Conservation (phyloP, 1,140 invertebrate species). For the Drosophila obscura region DNA sequence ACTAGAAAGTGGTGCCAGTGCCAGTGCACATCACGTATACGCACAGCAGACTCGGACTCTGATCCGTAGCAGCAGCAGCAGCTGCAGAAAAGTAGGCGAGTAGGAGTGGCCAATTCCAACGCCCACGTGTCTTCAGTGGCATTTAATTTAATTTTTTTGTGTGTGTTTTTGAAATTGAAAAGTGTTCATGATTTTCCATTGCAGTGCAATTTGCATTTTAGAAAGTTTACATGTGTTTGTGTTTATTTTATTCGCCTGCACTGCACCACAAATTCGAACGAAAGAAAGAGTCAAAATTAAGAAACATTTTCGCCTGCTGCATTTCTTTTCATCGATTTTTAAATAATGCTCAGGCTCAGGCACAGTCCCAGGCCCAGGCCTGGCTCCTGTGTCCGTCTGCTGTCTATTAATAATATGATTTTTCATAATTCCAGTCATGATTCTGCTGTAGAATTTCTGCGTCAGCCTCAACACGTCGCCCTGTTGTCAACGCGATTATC, state of each 20-base stretch:
- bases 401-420: conserved; percentile 70
- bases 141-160: conserved; percentile 35
- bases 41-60: conserved; percentile 44
- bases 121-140: conserved; percentile 58
- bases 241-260: conserved; percentile 59
- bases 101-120: conserved; percentile 29
- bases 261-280: conserved; percentile 22
- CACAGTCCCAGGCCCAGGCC: neutral
- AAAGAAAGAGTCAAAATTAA: conserved; percentile 47
- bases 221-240: conserved; percentile 74
- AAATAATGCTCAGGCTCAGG: conserved; percentile 15
- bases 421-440: conserved; percentile 76
- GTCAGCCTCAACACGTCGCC: conserved; percentile 49
- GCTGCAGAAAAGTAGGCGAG: conserved; percentile 7
- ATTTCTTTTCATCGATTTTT: conserved; percentile 36
- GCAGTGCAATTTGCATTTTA: conserved; percentile 76
- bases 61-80: conserved; percentile 25
- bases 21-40: conserved; percentile 64
- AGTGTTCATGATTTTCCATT: conserved; percentile 75
- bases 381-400: conserved; percentile 16
- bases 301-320: conserved; percentile 39
- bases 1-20: conserved; percentile 61
- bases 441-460: conserved; percentile 54
- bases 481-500: conserved; percentile 62
- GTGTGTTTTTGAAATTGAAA: conserved; percentile 59